Conservation (phyloP, 2,888 invertebrate species). For the Margaritifera margaritifera region DNA sequence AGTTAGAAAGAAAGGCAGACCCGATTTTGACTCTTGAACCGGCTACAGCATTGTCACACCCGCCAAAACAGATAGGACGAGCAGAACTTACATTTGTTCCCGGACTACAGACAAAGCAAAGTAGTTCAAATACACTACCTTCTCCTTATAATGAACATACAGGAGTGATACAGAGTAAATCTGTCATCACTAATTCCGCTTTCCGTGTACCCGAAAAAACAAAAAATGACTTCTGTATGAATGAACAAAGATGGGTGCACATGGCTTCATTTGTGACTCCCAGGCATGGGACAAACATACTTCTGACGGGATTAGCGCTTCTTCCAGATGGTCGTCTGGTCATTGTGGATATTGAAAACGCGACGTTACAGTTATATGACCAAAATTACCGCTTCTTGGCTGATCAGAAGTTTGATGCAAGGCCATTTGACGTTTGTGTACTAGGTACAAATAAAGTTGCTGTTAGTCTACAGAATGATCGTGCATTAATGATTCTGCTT, state of each 20-base stretch:
- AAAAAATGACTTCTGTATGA: too few species aligned
- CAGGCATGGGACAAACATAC: conserved; percentile 26
- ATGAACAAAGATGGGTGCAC: conserved; percentile 26
- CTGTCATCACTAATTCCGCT: too few species aligned
- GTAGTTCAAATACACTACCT: too few species aligned
- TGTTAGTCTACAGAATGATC: conserved; percentile 36
- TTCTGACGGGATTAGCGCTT: conserved; percentile 26
- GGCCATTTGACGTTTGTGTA: conserved; percentile 33
- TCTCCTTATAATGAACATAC: too few species aligned
- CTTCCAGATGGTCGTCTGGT: conserved; percentile 31
- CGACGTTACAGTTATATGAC: conserved; percentile 32
- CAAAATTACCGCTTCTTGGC: conserved; percentile 16
- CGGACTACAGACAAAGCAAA: too few species aligned
- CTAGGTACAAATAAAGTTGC: conserved; percentile 31
- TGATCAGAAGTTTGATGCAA: conserved; percentile 32
- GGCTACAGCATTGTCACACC: too few species aligned
- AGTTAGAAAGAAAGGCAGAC: too few species aligned
- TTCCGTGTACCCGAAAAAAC: too few species aligned
- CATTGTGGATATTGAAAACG: conserved; percentile 35
- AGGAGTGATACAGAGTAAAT: too few species aligned
- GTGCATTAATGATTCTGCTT: conserved; percentile 31
- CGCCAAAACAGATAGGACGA: too few species aligned
- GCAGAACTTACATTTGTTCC: too few species aligned
- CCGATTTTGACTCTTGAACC: too few species aligned
- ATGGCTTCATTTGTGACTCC: conserved; percentile 26